phyloP scores from a whole-genome alignment of 2,888 invertebrate species.

The Drosophila cyrtoloma region DNA sequence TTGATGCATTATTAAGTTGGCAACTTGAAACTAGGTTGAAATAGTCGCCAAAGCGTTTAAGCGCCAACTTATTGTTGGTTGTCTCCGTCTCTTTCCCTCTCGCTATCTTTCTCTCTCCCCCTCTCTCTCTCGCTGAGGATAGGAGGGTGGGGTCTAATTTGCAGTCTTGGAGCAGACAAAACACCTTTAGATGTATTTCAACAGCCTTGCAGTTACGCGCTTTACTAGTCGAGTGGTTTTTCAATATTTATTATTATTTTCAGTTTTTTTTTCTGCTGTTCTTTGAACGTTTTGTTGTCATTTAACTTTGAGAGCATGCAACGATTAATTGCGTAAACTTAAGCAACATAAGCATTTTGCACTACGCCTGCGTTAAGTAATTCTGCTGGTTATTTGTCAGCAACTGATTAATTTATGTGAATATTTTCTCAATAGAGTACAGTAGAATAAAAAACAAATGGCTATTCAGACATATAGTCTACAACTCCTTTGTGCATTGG shows the following conservation, averaged over 20 bases:
- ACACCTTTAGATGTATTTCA: slow-evolving; percentile 11
- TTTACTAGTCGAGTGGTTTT: slow-evolving; percentile 39
- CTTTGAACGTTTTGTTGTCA: slow-evolving; percentile 57
- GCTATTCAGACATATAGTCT: not conserved
- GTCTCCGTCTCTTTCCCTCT: not conserved
- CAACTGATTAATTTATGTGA: slow-evolving; percentile 74
- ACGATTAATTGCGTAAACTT: slow-evolving; percentile 74
- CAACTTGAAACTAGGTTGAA: slow-evolving; percentile 65
- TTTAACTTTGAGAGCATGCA: slow-evolving; percentile 46
- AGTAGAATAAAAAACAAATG: slow-evolving; percentile 11
- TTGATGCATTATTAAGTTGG: slow-evolving; percentile 60
- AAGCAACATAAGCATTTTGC: slow-evolving; percentile 46
- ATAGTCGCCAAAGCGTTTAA: slow-evolving; percentile 29
- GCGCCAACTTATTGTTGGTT: slow-evolving; percentile 38
- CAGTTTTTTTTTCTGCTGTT: not conserved
- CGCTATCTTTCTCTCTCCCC: slow-evolving; percentile 9
- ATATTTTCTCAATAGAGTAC: slow-evolving; percentile 1
- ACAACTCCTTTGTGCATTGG: slow-evolving; percentile 21
- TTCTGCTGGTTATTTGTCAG: slow-evolving; percentile 77
- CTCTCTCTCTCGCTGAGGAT: not conserved
- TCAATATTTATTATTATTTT: slow-evolving; percentile 12
- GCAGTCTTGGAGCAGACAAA: not conserved
- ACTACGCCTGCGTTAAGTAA: slow-evolving; percentile 61
- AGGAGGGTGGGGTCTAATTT: not conserved
- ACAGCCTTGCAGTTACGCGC: slow-evolving; percentile 20